Percentiles rank a stretch among this genome's conserved stretches.
Conservation (phyloP, 1,140 invertebrate species). For the Ceratina calcarata region DNA sequence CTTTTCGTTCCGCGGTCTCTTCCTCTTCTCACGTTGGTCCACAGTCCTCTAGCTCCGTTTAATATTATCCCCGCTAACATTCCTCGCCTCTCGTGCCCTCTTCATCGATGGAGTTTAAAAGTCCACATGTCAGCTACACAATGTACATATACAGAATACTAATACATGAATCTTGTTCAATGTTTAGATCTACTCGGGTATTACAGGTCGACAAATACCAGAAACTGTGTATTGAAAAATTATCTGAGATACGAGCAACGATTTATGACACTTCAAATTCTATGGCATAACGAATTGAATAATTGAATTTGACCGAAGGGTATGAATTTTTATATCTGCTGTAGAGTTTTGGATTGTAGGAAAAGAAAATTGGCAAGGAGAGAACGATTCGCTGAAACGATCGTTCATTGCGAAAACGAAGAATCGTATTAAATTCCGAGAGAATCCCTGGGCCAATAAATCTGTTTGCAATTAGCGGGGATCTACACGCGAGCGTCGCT, state of each 20-base stretch:
- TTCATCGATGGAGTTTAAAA: background rate
- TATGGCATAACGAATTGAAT: too few relatives aligned
- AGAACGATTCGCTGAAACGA: conserved; percentile 28
- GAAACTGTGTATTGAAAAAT: too few relatives aligned
- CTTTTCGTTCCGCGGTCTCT: conserved; percentile 27
- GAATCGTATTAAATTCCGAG: conserved; percentile 63
- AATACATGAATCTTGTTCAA: too few relatives aligned
- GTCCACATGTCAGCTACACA: too few relatives aligned
- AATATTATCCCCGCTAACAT: conserved; percentile 43
- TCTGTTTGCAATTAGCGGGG: conserved; percentile 79
- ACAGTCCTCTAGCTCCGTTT: conserved; percentile 37
- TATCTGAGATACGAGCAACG: too few relatives aligned
- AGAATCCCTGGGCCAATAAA: conserved; percentile 73
- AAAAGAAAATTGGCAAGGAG: background rate
- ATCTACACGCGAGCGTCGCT: conserved; percentile 74
- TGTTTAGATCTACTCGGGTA: too few relatives aligned
- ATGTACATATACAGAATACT: too few relatives aligned
- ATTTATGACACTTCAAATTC: too few relatives aligned
- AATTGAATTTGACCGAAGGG: too few relatives aligned
- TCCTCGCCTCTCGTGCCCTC: conserved; percentile 39
- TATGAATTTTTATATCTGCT: too few relatives aligned
- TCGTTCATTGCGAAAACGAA: conserved; percentile 12
- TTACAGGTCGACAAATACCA: too few relatives aligned
- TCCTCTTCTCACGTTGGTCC: conserved; percentile 47
- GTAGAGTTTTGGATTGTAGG: too few relatives aligned